Conservation (phyloP, 2,888 invertebrate genomes). For the Drosophila villosipedis region DNA sequence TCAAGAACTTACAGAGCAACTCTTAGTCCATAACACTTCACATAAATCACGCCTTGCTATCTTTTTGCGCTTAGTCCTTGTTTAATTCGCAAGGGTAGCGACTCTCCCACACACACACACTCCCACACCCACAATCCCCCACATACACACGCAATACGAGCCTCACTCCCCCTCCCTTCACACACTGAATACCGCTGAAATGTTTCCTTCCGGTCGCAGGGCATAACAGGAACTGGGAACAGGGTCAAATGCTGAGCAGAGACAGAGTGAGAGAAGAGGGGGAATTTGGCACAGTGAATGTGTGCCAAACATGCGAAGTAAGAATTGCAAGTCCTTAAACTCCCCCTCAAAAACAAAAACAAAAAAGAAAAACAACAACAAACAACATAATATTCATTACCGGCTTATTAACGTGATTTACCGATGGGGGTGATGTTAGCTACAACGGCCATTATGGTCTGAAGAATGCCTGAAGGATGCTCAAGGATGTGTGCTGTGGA, state of each 20-base stretch:
- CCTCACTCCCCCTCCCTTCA: background rate
- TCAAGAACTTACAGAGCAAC: background rate
- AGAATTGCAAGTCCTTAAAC: background rate
- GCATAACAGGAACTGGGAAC: constrained; percentile 35
- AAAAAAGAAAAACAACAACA: background rate
- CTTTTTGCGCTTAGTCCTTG: constrained; percentile 1
- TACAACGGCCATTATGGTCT: constrained; percentile 2
- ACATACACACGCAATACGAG: constrained; percentile 18
- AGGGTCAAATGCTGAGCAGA: constrained; percentile 3
- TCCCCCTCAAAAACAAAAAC: constrained; percentile 10
- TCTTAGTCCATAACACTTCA: background rate
- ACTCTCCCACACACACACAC: constrained; percentile 19
- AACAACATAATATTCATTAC: constrained; percentile 71
- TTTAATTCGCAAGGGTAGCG: constrained; percentile 54
- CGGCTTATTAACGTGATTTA: constrained; percentile 79
- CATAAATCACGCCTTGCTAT: background rate
- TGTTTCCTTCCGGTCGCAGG: constrained; percentile 70
- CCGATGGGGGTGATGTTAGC: constrained; percentile 67
- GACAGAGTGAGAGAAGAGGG: background rate
- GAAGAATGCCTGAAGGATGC: constrained; percentile 47
- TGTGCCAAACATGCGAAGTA: constrained; percentile 76
- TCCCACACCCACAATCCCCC: constrained; percentile 21
- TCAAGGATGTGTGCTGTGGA: constrained; percentile 44
- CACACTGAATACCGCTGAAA: constrained; percentile 28
- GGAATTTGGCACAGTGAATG: constrained; percentile 56